These are phyloP conservation scores for Lasiurus borealis DNA, from an alignment of 2,113 vertebrate species.

Conservation along the genomic window DNA sequence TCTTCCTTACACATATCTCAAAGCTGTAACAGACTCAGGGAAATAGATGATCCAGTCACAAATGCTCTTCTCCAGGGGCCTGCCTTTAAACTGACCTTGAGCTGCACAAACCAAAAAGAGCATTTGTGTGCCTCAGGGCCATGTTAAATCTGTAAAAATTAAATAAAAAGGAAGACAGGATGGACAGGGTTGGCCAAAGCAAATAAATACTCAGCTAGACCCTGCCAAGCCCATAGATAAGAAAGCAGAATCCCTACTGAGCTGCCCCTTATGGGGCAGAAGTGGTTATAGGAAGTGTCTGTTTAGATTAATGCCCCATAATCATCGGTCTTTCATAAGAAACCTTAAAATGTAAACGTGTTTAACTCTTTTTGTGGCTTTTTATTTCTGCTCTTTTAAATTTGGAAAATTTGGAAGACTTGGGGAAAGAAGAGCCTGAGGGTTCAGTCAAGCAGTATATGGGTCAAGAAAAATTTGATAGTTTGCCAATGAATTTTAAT, in stretches of 20 bases:
- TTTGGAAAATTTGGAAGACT: background rate
- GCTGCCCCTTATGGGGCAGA: background rate
- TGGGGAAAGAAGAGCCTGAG: background rate
- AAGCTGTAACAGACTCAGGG: conserved; percentile 36
- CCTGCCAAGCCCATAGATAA: conserved; percentile 47
- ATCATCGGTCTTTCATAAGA: conserved; percentile 50
- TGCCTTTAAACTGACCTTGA: conserved; percentile 71
- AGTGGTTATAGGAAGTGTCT: conserved; percentile 69
- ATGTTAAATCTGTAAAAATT: conserved; percentile 52
- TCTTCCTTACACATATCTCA: conserved; percentile 19
- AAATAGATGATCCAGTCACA: conserved; percentile 37
- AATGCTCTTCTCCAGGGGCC: conserved; percentile 37
- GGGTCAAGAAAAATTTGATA: background rate
- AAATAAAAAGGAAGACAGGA: background rate
- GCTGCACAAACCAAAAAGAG: conserved; percentile 48
- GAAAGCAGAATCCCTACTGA: background rate
- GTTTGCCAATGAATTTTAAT: conserved; percentile 30
- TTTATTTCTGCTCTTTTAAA: conserved; percentile 28
- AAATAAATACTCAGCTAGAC: conserved; percentile 31
- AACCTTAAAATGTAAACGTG: conserved; percentile 51
- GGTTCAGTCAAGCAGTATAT: background rate
- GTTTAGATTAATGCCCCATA: conserved; percentile 63
- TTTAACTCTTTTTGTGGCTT: background rate
- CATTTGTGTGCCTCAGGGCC: conserved; percentile 43
- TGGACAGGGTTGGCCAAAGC: conserved; percentile 22